Evolutionary conservation across 2,797 vertebrate genomes (phyloP).

Genomic region (Melanogrammus aeglefinus): DNA sequence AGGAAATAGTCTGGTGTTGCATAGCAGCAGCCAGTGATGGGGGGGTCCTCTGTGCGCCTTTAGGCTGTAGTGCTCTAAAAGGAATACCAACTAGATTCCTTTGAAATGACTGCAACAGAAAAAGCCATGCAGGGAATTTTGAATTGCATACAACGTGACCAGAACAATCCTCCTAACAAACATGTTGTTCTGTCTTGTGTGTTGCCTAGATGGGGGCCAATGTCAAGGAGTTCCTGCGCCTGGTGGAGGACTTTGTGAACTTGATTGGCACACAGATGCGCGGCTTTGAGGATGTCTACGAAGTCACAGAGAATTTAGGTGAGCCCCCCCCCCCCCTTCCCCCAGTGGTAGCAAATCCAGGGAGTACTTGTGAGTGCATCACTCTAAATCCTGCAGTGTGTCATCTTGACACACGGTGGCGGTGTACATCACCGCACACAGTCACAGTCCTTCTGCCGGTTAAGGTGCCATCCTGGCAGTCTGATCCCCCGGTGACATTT

Average conservation of each 20-base stretch:
- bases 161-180: not conserved
- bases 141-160: slow-evolving; percentile 19
- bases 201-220: slow-evolving; percentile 84
- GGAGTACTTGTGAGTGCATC: slow-evolving; percentile 34
- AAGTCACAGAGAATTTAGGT: slow-evolving; percentile 98
- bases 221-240: slow-evolving; percentile 85
- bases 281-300: slow-evolving; percentile 93
- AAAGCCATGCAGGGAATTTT: slow-evolving; percentile 19
- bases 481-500: not conserved
- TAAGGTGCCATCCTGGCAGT: no score
- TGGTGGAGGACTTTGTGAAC: slow-evolving; percentile 92
- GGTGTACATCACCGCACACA: slow-evolving; percentile 15
- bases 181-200: not conserved
- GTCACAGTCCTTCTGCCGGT: slow-evolving; percentile 8
- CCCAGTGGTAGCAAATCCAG: slow-evolving; percentile 18
- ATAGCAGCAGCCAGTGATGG: slow-evolving; percentile 56
- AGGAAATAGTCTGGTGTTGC: slow-evolving; percentile 63
- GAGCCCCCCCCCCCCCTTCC: slow-evolving; percentile 60
- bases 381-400: slow-evolving; percentile 44
- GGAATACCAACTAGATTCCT: slow-evolving; percentile 9
- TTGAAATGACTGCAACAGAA: slow-evolving; percentile 3
- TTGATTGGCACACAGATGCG: slow-evolving; percentile 95
- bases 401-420: slow-evolving; percentile 37
- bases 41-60: slow-evolving; percentile 14
- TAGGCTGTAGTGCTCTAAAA: slow-evolving; percentile 18